phyloP scores from a whole-genome alignment of 2,113 vertebrate species.

The Pituophis catenifer region DNA sequence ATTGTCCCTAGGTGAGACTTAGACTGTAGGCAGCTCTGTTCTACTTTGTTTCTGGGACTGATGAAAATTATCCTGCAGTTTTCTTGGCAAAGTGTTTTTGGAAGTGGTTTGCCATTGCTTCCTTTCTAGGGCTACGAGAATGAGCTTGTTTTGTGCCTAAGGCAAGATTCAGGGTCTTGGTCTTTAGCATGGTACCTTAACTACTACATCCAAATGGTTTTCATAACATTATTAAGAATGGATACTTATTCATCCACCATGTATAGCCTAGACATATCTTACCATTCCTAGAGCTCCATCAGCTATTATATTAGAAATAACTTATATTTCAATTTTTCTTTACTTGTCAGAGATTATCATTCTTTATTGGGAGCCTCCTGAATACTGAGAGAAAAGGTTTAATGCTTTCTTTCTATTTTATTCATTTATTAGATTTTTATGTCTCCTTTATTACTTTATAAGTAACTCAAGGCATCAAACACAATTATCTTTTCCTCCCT shows the following conservation, averaged over 20 bases:
- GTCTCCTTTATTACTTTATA: neutral
- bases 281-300: neutral
- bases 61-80: conserved; percentile 24
- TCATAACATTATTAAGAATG: neutral
- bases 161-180: neutral
- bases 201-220: neutral
- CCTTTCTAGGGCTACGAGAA: neutral
- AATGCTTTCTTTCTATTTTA: neutral
- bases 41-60: neutral
- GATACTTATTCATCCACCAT: neutral
- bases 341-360: neutral
- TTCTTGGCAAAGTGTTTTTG: neutral
- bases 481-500: neutral
- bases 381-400: neutral
- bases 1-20: neutral
- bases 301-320: neutral
- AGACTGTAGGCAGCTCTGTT: neutral
- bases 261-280: neutral
- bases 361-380: neutral
- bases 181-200: neutral
- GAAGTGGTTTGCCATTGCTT: neutral
- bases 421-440: neutral
- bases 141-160: neutral
- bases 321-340: neutral
- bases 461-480: neutral